phyloP scores from a whole-genome alignment of 53 echinoderm and acorn worm species.

The Antedon mediterranea region DNA sequence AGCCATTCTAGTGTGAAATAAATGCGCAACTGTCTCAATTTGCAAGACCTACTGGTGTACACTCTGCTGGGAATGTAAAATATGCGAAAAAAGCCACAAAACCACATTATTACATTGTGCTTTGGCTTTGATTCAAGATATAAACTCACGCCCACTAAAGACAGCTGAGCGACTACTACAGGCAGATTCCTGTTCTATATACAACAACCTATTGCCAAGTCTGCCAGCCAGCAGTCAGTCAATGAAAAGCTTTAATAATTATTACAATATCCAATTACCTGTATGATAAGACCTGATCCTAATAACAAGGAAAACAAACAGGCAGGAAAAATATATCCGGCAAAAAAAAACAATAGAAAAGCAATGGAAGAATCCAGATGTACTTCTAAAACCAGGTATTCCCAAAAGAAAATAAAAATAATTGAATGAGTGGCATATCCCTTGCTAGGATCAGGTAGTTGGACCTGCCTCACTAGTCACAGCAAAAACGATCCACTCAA shows the following conservation, averaged over 20 bases:
- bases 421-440: background rate
- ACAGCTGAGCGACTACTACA: background rate
- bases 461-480: background rate
- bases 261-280: background rate
- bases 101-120: background rate
- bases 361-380: background rate
- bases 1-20: background rate
- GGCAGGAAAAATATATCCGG: background rate
- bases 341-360: background rate
- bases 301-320: background rate
- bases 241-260: background rate
- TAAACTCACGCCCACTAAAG: background rate
- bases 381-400: background rate
- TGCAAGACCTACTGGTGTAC: background rate
- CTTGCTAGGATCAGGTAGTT: background rate
- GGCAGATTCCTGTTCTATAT: background rate
- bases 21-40: background rate
- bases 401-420: background rate
- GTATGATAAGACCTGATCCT: background rate
- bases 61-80: background rate
- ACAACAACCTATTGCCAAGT: background rate
- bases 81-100: constrained; percentile 5
- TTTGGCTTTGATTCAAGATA: constrained; percentile 2
- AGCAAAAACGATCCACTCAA: background rate
- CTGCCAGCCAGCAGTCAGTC: background rate